These are phyloP conservation scores for Eudorcas thomsonii DNA, from an alignment of 2,113 vertebrate genomes.

Conservation along the genomic window DNA sequence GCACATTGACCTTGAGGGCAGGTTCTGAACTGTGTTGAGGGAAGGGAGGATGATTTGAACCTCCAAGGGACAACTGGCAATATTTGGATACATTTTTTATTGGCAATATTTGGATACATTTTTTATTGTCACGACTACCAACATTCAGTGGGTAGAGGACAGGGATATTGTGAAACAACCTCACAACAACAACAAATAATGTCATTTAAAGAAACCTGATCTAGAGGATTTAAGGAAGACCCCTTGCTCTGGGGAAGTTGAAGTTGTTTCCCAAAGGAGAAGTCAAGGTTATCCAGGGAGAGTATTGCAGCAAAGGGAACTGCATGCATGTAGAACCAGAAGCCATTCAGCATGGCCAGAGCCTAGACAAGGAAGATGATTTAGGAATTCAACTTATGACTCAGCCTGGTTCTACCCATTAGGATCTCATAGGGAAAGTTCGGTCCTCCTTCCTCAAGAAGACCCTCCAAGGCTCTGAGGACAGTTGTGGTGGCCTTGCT, in stretches of 20 bases:
- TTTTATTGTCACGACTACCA: not conserved
- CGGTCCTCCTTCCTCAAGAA: not conserved
- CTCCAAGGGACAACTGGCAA: not conserved
- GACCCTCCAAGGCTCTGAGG: not conserved
- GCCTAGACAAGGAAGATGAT: not conserved
- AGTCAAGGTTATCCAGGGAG: not conserved
- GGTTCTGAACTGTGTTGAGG: not conserved
- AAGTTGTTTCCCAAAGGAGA: not conserved
- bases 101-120: not conserved
- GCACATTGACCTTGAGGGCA: not conserved
- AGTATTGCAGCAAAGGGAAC: not conserved
- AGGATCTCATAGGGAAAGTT: not conserved
- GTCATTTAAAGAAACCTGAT: not conserved
- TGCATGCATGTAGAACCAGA: not conserved
- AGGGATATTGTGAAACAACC: not conserved
- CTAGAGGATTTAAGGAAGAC: not conserved
- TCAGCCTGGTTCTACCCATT: not conserved
- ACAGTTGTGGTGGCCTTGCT: not conserved
- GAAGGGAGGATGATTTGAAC: not conserved
- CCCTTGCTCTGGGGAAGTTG: not conserved
- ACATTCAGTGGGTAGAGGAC: not conserved
- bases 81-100: not conserved
- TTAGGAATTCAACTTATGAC: not conserved
- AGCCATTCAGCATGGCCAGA: not conserved
- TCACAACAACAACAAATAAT: not conserved